Evolutionary conservation across 1,140 invertebrate genomes (phyloP).

Genomic region (Drosophila hydei): DNA sequence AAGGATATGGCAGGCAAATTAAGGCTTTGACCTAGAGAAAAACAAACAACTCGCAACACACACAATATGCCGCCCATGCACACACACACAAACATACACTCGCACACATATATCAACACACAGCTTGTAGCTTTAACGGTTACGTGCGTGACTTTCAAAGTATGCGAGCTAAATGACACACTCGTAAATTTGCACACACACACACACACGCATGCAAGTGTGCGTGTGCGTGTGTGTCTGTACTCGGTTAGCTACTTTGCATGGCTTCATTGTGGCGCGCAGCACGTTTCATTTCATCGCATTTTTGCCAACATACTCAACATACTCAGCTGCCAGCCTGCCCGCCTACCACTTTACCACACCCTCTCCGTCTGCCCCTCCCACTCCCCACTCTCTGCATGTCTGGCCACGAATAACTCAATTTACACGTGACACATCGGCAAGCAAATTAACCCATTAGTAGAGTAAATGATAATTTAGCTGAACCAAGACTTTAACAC

Average conservation of each 20-base stretch:
- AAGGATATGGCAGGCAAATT: slow-evolving; percentile 69
- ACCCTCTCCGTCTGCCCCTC: not conserved
- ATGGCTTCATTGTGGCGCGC: slow-evolving; percentile 76
- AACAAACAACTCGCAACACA: slow-evolving; percentile 60
- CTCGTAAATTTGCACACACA: slow-evolving; percentile 66
- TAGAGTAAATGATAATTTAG: slow-evolving; percentile 20
- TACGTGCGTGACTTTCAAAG: slow-evolving; percentile 79
- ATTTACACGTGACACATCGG: slow-evolving; percentile 77
- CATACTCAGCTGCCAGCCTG: slow-evolving; percentile 32
- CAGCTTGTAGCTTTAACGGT: slow-evolving; percentile 43
- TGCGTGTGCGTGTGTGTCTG: slow-evolving; percentile 1
- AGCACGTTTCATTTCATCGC: slow-evolving; percentile 78
- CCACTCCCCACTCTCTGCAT: not conserved
- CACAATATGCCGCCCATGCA: slow-evolving; percentile 5
- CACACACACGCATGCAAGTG: slow-evolving; percentile 6
- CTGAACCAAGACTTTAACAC: not conserved
- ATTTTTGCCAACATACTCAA: slow-evolving; percentile 28
- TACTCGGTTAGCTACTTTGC: slow-evolving; percentile 56
- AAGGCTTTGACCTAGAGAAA: slow-evolving; percentile 82
- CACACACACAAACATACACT: slow-evolving; percentile 12
- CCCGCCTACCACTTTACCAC: not conserved
- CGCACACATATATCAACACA: not conserved
- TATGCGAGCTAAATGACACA: slow-evolving; percentile 72
- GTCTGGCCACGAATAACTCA: slow-evolving; percentile 54
- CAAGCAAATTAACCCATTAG: slow-evolving; percentile 60